These are phyloP conservation scores for Ganaspis brasiliensis DNA, from an alignment of 2,888 invertebrate genomes.

Conservation along the genomic window DNA sequence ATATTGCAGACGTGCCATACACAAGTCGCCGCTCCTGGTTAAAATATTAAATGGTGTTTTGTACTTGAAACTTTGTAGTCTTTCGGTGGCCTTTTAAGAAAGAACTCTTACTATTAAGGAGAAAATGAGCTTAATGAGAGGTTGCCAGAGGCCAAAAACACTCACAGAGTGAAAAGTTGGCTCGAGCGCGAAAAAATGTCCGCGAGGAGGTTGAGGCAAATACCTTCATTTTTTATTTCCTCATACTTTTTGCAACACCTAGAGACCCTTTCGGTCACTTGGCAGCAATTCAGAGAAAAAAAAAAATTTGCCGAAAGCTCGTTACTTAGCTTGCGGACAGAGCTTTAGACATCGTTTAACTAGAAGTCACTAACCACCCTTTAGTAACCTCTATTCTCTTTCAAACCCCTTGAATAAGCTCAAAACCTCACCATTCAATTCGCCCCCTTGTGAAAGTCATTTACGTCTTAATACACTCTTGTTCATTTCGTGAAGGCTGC, in stretches of 20 bases:
- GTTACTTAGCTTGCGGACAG: conserved; percentile 74
- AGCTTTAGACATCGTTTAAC: conserved; percentile 71
- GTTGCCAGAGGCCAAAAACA: conserved; percentile 64
- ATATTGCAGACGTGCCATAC: too few relatives aligned
- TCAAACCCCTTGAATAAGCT: conserved; percentile 11
- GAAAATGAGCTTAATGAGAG: conserved; percentile 75
- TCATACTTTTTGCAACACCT: conserved; percentile 49
- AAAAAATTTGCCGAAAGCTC: conserved; percentile 71
- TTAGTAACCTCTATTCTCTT: conserved; percentile 35
- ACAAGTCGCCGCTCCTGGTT: too few relatives aligned
- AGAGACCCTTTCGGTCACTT: conserved; percentile 68
- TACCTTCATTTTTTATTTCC: conserved; percentile 57
- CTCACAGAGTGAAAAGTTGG: conserved; percentile 63
- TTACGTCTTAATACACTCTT: conserved; percentile 17
- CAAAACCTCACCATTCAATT: conserved; percentile 23
- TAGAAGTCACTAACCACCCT: conserved; percentile 62
- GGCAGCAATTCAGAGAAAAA: conserved; percentile 73
- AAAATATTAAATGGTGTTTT: not conserved
- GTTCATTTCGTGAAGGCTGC: conserved; percentile 17
- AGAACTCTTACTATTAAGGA: conserved; percentile 70
- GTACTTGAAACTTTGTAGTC: not conserved
- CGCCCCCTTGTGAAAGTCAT: conserved; percentile 21
- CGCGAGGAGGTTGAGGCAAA: conserved; percentile 63
- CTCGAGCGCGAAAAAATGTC: conserved; percentile 67
- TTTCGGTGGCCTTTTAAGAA: conserved; percentile 53